These are phyloP conservation scores for Cyclargus thomasi DNA, from an alignment of 1,140 invertebrate genomes.

Conservation along the genomic window DNA sequence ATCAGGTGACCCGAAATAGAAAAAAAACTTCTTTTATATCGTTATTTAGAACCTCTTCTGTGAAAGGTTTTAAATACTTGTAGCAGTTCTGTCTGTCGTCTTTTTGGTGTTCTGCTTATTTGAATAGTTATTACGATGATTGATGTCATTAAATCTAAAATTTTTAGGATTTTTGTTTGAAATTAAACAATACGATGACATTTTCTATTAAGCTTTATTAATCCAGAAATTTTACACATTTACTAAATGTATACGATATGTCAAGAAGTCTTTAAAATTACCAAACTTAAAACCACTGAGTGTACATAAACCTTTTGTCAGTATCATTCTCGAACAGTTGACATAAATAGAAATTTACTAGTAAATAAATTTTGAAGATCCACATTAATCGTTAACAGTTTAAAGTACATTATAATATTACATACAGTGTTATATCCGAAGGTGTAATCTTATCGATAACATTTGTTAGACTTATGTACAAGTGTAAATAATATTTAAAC, in stretches of 20 bases:
- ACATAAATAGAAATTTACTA: conserved; percentile 1
- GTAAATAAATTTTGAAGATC: conserved; percentile 1
- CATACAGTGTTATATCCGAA: not conserved
- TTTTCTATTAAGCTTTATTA: conserved; percentile 68
- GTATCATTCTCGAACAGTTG: not conserved
- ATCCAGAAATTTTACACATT: conserved; percentile 60
- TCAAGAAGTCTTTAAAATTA: conserved; percentile 59
- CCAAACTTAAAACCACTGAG: conserved; percentile 26
- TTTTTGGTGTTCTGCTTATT: not conserved
- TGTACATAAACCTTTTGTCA: too few species aligned
- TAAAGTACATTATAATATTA: not conserved
- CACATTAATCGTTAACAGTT: not conserved
- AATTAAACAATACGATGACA: conserved; percentile 24
- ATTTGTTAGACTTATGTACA: conserved; percentile 38
- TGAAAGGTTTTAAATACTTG: too few species aligned
- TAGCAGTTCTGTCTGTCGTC: not conserved
- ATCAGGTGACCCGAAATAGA: not conserved
- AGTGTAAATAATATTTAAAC: conserved; percentile 36
- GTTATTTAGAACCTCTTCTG: too few species aligned
- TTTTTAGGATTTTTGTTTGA: not conserved
- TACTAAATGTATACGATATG: conserved; percentile 65
- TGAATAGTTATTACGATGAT: too few species aligned
- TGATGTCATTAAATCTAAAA: too few species aligned
- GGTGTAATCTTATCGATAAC: conserved; percentile 25
- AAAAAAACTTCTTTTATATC: not conserved